Conservation (phyloP, 2,113 vertebrate genomes). For the Heterocephalus glaber region DNA sequence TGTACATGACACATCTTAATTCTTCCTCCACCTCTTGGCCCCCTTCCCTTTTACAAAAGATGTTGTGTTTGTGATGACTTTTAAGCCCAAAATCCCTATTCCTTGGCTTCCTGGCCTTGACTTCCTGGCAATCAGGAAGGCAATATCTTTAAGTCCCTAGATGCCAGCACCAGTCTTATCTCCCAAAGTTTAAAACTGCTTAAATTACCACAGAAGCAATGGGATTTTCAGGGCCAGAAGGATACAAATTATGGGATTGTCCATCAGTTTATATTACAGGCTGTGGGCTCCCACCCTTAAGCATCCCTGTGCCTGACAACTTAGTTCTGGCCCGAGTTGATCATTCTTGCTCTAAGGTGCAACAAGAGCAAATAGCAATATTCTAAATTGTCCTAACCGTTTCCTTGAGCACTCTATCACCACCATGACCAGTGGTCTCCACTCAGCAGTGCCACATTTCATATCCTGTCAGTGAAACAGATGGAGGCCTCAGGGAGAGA, state of each 20-base stretch:
- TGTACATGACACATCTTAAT: neutral
- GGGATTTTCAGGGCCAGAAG: neutral
- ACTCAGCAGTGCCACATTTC: neutral
- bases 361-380: neutral
- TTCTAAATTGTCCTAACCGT: neutral
- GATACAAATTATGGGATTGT: neutral
- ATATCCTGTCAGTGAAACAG: neutral
- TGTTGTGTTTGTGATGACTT: neutral
- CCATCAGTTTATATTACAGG: neutral
- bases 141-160: neutral
- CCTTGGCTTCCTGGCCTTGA: neutral
- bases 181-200: neutral
- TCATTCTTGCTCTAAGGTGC: neutral
- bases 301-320: neutral
- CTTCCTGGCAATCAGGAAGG: neutral
- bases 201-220: neutral
- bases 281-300: neutral
- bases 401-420: neutral
- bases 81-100: neutral
- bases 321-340: neutral
- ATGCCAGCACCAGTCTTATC: neutral
- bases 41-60: neutral
- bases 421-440: neutral
- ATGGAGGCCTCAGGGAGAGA: neutral
- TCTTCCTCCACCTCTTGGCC: neutral